Base-by-base conservation (phyloP, 2,888 invertebrate genomes). In the Shargacucullia verbasci region DNA sequence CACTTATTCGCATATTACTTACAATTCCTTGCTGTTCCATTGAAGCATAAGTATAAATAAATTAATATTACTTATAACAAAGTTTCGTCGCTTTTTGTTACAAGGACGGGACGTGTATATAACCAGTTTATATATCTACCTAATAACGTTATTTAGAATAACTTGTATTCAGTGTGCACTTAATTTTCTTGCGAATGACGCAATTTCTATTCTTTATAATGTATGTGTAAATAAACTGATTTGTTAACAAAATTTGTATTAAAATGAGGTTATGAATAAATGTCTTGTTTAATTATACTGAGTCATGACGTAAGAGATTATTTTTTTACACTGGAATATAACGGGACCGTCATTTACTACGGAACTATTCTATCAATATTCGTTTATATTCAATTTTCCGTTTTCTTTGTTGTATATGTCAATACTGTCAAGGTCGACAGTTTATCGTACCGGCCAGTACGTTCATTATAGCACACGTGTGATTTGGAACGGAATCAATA, bases 1-100 rank as follows among this genome's bases (percentile, higher is more conserved):
- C 55, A 67, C 50, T 71, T 69, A 59, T 69, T 56, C 44, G 49
- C 72, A 54, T 68, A 70, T 86, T 92, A 94, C 93, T 94, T 91
- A 94, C 93, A 90, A 92, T 89, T 91, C 92, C 92, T 86, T 94
- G 93, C 93, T 94, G 90, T 80, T 88, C 91, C 89, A 84, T 84
- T 79, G 91, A 88, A 79, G 92, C 92, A 88, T 86, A 86, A 82
- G 87, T 87, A 85, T 87, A 79, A 83, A 79, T 81, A 78, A 86
- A 60, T 56, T 63, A 53, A 66, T 50, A 59, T 72, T 70, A 59
- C 52, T 72, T 31, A 45, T 37, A 47, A 63, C 44, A 13, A 63
- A 37, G 57, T 57, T 63, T 63, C 70, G 48, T 57, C 35, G 20
- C 29, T 35, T 20, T n/a, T 34, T 64, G 47, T 56, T 63, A 63